A percentile compares a stretch with the other conserved stretches of the same genome.
These are phyloP conservation scores for Ostrea edulis DNA, from an alignment of 1,140 invertebrate species.

Conservation along the genomic window DNA sequence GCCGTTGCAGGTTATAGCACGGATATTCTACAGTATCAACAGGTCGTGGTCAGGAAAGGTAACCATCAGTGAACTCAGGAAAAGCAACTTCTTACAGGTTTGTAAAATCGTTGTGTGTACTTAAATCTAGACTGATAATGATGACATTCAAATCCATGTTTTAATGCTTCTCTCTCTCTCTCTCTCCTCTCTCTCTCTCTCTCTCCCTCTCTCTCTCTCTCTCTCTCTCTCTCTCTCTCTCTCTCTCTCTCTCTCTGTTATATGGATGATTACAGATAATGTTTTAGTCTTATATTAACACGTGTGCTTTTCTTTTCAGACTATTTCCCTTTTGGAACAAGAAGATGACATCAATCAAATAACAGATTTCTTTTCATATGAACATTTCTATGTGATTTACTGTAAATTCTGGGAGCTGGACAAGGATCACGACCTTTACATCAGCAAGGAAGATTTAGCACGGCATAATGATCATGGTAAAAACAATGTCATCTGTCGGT, in stretches of 20 bases:
- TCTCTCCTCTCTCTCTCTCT: not conserved
- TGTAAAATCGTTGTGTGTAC: constrained; percentile 31
- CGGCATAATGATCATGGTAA: constrained; percentile 97
- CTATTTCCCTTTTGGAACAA: constrained; percentile 82
- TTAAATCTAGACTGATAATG: too few species aligned
- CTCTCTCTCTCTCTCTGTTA: not conserved
- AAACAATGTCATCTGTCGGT: not conserved
- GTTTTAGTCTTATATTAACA: not conserved
- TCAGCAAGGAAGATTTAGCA: constrained; percentile 94
- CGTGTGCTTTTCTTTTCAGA: constrained; percentile 64
- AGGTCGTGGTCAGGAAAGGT: constrained; percentile 98
- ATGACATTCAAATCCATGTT: too few species aligned
- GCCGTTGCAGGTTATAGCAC: constrained; percentile 92
- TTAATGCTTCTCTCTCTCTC: not conserved
- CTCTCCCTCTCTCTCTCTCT: not conserved
- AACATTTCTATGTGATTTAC: constrained; percentile 99
- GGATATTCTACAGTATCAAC: constrained; percentile 99
- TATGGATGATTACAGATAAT: not conserved
- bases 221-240: not conserved
- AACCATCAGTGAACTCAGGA: constrained; percentile 91
- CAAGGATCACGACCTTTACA: constrained; percentile 97
- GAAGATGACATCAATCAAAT: constrained; percentile 98
- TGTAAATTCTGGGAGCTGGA: constrained; percentile 99
- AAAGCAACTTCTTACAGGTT: constrained; percentile 91
- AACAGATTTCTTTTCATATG: constrained; percentile 98